phyloP scores from a whole-genome alignment of 2,888 invertebrate genomes.

The Myopa tessellatipennis region DNA sequence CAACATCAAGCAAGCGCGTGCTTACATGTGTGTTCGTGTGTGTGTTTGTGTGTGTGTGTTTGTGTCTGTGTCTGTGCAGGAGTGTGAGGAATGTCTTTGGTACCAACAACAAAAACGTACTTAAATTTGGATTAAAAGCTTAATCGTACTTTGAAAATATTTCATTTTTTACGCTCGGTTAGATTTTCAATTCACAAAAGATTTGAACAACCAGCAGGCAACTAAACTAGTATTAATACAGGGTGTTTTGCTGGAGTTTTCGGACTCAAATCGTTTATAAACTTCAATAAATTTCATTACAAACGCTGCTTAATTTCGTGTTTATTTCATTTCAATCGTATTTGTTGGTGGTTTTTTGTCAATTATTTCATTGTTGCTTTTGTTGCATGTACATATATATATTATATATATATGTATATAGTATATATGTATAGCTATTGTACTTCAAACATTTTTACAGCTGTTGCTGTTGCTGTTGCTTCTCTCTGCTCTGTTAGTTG shows the following conservation, averaged over 20 bases:
- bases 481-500: too few species aligned
- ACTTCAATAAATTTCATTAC: too few species aligned
- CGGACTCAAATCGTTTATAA: too few species aligned
- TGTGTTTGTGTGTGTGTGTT: slow-evolving; percentile 1
- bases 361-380: not conserved
- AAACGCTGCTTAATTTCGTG: not conserved
- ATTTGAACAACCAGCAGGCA: too few species aligned
- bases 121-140: slow-evolving; percentile 18
- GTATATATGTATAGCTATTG: too few species aligned
- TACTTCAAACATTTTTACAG: not conserved
- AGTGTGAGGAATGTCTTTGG: not conserved
- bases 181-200: too few species aligned
- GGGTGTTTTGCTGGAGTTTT: too few species aligned
- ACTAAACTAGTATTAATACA: too few species aligned
- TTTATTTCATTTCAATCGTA: not conserved
- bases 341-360: not conserved
- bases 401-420: too few species aligned
- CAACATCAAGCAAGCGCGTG: not conserved
- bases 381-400: not conserved
- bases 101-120: not conserved
- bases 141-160: not conserved
- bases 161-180: too few species aligned
- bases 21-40: slow-evolving; percentile 3
- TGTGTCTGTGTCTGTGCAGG: slow-evolving; percentile 8
- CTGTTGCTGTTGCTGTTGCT: not conserved